Evolutionary conservation across 2,797 vertebrate species (phyloP).

Genomic region (Chrysolophus pictus): DNA sequence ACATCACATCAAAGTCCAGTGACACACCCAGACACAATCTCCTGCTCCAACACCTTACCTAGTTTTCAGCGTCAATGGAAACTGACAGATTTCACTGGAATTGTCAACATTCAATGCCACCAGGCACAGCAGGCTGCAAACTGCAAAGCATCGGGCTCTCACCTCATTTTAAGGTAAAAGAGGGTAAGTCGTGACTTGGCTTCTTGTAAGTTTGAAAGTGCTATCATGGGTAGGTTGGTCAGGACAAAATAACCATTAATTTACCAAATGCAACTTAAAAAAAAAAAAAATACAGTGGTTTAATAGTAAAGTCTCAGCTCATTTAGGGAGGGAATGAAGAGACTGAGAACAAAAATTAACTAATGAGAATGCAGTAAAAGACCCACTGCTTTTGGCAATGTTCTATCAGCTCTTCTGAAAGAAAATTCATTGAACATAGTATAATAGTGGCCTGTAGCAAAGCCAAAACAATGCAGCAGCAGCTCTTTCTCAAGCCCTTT

Average conservation of each 20-base stretch:
- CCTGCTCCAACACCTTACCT: neutral
- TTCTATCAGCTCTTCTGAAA: conserved; percentile 26
- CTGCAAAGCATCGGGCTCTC: neutral
- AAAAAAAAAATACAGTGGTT: neutral
- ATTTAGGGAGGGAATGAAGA: neutral
- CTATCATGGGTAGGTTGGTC: neutral
- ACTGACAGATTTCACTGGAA: neutral
- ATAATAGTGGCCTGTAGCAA: conserved; percentile 27
- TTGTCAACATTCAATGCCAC: neutral
- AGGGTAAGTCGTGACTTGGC: neutral
- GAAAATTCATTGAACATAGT: conserved; percentile 30
- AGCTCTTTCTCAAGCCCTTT: conserved; percentile 56
- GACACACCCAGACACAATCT: neutral
- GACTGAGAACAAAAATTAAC: conserved; percentile 18
- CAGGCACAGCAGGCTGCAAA: fast-evolving
- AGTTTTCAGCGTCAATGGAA: neutral
- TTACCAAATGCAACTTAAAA: neutral
- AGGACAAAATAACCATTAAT: neutral
- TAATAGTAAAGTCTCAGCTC: neutral
- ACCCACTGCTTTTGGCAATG: neutral
- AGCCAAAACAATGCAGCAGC: conserved; percentile 34
- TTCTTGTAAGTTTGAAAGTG: neutral
- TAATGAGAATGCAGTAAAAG: conserved; percentile 20
- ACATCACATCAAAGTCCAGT: neutral
- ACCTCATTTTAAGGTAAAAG: fast-evolving